Percentiles rank a stretch among this genome's conserved stretches.
Conservation (phyloP, 2,797 vertebrate species). For the Xenops minutus region DNA sequence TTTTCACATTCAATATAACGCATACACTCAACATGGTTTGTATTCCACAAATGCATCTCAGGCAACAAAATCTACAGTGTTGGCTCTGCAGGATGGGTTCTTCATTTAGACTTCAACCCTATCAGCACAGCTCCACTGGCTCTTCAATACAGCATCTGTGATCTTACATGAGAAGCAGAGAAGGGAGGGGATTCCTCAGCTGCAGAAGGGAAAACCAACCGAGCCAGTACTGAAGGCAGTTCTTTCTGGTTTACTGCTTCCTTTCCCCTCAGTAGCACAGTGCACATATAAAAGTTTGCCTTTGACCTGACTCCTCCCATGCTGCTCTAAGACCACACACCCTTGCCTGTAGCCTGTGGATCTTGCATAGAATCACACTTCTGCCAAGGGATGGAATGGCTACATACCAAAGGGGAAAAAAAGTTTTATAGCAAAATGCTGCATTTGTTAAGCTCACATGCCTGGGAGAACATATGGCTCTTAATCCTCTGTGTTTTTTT, state of each 20-base stretch:
- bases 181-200: conserved; percentile 3
- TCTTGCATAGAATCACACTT: neutral
- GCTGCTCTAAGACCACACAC: conserved; percentile 48
- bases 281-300: conserved; percentile 5
- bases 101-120: conserved; percentile 3
- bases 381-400: neutral
- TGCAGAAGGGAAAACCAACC: conserved; percentile 10
- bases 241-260: conserved; percentile 51
- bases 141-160: neutral
- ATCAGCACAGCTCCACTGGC: neutral
- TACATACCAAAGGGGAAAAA: neutral
- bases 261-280: neutral
- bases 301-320: conserved; percentile 41
- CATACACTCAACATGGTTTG: neutral
- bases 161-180: neutral
- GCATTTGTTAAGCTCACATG: neutral
- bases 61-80: neutral
- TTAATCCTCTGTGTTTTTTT: neutral
- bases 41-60: neutral
- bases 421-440: neutral
- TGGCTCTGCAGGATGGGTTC: neutral
- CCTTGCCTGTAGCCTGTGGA: neutral
- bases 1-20: conserved; percentile 6
- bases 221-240: neutral
- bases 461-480: conserved; percentile 10